Conservation (phyloP, 30 jellyfish, hydroid and myxozoan genomes). For the Hydractinia symbiolongicarpus region DNA sequence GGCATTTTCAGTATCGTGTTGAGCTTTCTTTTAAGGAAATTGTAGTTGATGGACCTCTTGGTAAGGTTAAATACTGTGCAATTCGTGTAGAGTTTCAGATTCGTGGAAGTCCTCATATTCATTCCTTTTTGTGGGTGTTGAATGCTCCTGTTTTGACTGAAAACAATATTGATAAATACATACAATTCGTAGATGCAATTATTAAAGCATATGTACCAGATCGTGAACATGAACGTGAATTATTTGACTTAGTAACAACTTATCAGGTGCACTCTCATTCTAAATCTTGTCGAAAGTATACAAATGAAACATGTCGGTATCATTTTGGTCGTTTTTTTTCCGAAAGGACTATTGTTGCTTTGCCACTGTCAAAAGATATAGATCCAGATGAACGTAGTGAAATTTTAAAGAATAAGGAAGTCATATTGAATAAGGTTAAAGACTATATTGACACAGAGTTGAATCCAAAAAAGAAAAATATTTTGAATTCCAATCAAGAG, state of each 20-base stretch:
- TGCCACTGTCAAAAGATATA: neutral
- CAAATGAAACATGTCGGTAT: slow-evolving; percentile 28
- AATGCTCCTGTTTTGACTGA: slow-evolving; percentile 23
- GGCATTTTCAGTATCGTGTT: no score
- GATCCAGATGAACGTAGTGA: neutral
- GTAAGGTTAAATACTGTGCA: neutral
- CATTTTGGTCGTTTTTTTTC: slow-evolving; percentile 8
- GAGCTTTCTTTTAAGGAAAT: no score
- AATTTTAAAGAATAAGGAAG: no score
- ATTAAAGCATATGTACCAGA: slow-evolving; percentile 6
- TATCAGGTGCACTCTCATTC: slow-evolving; percentile 20
- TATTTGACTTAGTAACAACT: neutral
- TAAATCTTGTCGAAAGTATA: slow-evolving; percentile 10
- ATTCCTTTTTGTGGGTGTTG: no score
- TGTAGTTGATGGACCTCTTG: no score
- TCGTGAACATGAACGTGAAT: neutral
- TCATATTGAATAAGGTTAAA: no score
- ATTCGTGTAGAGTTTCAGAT: no score
- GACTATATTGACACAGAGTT: no score
- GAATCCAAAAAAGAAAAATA: no score
- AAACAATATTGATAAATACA: slow-evolving; percentile 13
- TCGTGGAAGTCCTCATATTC: no score
- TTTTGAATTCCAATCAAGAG: no score
- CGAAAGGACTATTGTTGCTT: neutral
- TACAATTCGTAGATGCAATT: neutral